phyloP scores from a whole-genome alignment of 2,797 vertebrate genomes.

The Chelidonichthys spinosus region DNA sequence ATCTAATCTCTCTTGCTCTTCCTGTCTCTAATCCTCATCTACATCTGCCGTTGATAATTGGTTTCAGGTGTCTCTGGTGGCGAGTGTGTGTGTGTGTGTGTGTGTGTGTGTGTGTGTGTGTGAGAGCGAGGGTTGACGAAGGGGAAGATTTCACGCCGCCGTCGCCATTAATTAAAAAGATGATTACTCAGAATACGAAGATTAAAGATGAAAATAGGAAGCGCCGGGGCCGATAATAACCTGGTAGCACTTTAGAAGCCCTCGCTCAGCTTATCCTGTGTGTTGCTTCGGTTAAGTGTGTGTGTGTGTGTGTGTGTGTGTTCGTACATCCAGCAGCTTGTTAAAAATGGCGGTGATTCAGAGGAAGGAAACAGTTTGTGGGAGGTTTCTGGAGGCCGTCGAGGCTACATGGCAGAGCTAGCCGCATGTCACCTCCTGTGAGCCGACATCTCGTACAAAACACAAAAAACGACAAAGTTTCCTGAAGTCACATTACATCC shows the following conservation, averaged over 20 bases:
- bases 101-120: not conserved
- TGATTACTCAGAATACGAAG: conserved; percentile 71
- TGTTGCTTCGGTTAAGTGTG: conserved; percentile 22
- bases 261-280: conserved; percentile 48
- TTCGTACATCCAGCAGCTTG: conserved; percentile 20
- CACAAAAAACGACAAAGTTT: not conserved
- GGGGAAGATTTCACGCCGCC: conserved; percentile 62
- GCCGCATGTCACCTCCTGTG: conserved; percentile 43
- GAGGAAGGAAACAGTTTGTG: conserved; percentile 41
- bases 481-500: conserved; percentile 26
- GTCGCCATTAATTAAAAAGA: conserved; percentile 73
- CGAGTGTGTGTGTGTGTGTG: not conserved
- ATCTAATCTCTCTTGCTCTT: conserved; percentile 47
- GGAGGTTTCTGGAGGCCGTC: conserved; percentile 13
- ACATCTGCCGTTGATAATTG: conserved; percentile 69
- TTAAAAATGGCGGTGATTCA: conserved; percentile 40
- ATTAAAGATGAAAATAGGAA: conserved; percentile 67
- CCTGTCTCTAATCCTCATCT: conserved; percentile 57
- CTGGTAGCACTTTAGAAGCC: conserved; percentile 53
- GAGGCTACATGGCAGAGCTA: conserved; percentile 55
- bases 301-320: conserved; percentile 17
- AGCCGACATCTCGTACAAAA: not conserved
- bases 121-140: not conserved
- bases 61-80: conserved; percentile 70
- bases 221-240: conserved; percentile 41